These are phyloP conservation scores for Spisula subtruncata DNA, from an alignment of 2,888 invertebrate genomes.

Conservation along the genomic window DNA sequence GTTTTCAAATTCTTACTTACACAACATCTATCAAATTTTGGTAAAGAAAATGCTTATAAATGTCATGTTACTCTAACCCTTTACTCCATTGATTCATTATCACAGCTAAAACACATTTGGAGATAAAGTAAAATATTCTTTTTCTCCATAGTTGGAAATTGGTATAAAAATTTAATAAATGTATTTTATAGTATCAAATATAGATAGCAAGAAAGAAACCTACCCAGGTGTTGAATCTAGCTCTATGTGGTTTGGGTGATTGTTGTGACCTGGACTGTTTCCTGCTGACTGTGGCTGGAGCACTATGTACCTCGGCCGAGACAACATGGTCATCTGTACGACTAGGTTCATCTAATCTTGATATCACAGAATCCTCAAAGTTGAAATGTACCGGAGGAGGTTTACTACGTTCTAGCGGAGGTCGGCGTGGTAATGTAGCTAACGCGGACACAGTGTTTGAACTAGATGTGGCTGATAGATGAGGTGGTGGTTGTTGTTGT, in stretches of 20 bases:
- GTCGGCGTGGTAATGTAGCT: constrained; percentile 83
- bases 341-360: constrained; percentile 55
- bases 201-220: not conserved
- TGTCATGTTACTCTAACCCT: too few species aligned
- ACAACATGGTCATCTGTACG: constrained; percentile 61
- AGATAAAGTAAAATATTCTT: too few species aligned
- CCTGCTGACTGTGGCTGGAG: constrained; percentile 65
- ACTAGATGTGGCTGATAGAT: constrained; percentile 61
- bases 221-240: constrained; percentile 73
- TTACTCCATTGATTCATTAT: too few species aligned
- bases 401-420: constrained; percentile 64
- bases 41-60: too few species aligned
- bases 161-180: too few species aligned
- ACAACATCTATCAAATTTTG: too few species aligned
- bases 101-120: too few species aligned
- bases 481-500: constrained; percentile 52
- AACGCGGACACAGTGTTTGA: constrained; percentile 80
- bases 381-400: constrained; percentile 62
- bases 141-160: too few species aligned
- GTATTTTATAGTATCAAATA: too few species aligned
- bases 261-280: constrained; percentile 50
- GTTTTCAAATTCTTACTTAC: too few species aligned
- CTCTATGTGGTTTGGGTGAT: constrained; percentile 54
- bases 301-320: constrained; percentile 68
- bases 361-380: constrained; percentile 66